A percentile compares a stretch with the other conserved stretches of the same genome.
Conservation (phyloP, 1,140 invertebrate genomes). For the Dendroctonus ponderosae region DNA sequence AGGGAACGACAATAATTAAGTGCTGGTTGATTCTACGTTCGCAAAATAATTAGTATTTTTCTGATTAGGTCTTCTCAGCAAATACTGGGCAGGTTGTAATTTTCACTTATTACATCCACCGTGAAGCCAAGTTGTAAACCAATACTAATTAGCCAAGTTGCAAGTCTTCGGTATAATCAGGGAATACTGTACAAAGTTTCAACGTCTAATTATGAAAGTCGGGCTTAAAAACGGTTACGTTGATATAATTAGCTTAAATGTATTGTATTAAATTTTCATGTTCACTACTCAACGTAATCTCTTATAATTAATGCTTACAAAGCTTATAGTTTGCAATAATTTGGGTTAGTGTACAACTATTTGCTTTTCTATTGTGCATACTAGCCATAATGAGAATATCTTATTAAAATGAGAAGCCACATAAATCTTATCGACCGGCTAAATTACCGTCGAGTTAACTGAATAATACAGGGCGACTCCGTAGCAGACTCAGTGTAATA, state of each 20-base stretch:
- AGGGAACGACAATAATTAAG: constrained; percentile 20
- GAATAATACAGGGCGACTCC: too few species aligned
- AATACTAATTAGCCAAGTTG: constrained; percentile 30
- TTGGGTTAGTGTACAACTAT: too few species aligned
- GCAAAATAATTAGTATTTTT: constrained; percentile 26
- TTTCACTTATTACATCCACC: constrained; percentile 30
- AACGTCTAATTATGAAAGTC: constrained; percentile 22
- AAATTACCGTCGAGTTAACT: too few species aligned
- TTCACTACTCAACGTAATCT: constrained; percentile 2
- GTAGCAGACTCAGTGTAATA: too few species aligned
- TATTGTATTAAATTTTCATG: constrained; percentile 3
- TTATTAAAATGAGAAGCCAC: too few species aligned
- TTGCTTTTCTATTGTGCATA: too few species aligned
- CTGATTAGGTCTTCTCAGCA: constrained; percentile 25
- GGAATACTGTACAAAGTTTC: constrained; percentile 21
- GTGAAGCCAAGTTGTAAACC: constrained; percentile 28
- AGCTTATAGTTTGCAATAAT: too few species aligned
- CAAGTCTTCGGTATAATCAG: constrained; percentile 18
- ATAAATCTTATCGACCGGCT: too few species aligned
- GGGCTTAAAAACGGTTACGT: constrained; percentile 15
- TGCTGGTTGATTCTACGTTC: constrained; percentile 12
- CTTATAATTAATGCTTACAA: background rate
- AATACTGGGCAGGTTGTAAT: constrained; percentile 26
- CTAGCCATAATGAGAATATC: too few species aligned
- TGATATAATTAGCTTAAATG: constrained; percentile 13